Conservation (phyloP, 2,113 vertebrate species). For the Scophthalmus maximus region DNA sequence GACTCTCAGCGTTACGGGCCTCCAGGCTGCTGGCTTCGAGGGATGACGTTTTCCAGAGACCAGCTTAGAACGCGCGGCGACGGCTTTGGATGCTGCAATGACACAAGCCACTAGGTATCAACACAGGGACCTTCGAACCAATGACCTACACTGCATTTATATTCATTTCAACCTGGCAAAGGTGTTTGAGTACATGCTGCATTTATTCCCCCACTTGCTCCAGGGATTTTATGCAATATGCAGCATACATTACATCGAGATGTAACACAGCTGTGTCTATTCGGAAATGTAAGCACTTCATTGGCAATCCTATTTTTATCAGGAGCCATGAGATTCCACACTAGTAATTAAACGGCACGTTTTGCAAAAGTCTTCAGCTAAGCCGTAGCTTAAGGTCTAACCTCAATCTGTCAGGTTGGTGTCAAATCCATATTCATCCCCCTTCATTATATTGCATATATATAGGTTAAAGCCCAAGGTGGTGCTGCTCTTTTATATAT, state of each 20-base stretch:
- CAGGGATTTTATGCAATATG: conserved; percentile 39
- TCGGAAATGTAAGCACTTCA: conserved; percentile 42
- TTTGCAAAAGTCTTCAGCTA: conserved; percentile 27
- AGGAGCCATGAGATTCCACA: conserved; percentile 17
- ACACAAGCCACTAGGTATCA: conserved; percentile 40
- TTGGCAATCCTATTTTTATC: conserved; percentile 47
- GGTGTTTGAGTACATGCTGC: conserved; percentile 33
- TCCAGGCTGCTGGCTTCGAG: conserved; percentile 56
- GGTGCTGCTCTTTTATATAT: conserved; percentile 44
- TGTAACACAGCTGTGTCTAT: conserved; percentile 13
- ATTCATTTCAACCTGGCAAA: conserved; percentile 39
- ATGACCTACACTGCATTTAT: conserved; percentile 22
- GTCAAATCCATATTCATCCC: conserved; percentile 47
- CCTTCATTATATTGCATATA: conserved; percentile 34
- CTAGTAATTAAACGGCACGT: conserved; percentile 43
- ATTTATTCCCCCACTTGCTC: conserved; percentile 35
- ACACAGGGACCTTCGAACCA: conserved; percentile 42
- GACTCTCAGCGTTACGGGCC: conserved; percentile 51
- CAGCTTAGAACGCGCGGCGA: conserved; percentile 16
- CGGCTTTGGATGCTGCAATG: conserved; percentile 37
- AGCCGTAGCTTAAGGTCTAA: conserved; percentile 40
- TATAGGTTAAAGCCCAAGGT: conserved; percentile 35
- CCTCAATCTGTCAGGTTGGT: conserved; percentile 63
- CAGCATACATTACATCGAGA: conserved; percentile 38
- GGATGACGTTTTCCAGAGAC: conserved; percentile 45